phyloP scores from a whole-genome alignment of 2,797 vertebrate species.

The Phylloscopus collybita region DNA sequence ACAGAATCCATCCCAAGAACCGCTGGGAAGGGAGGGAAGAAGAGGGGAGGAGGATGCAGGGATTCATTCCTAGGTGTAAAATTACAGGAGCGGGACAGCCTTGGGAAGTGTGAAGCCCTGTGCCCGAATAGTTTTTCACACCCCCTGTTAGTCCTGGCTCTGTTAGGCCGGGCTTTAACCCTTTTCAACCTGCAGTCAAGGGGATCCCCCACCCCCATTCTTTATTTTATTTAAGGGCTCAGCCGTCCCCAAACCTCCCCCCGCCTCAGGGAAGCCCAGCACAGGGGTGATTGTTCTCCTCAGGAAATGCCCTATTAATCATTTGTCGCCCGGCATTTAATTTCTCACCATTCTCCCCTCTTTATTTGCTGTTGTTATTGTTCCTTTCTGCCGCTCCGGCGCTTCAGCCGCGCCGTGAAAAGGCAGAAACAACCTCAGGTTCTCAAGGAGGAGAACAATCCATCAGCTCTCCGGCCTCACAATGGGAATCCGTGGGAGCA shows the following conservation, averaged over 20 bases:
- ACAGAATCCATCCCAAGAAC: neutral
- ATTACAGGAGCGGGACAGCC: neutral
- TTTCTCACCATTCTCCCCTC: slow-evolving; percentile 37
- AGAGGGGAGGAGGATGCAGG: neutral
- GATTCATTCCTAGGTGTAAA: neutral
- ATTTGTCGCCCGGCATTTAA: neutral
- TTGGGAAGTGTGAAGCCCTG: neutral
- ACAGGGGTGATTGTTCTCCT: neutral
- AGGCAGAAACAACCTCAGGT: slow-evolving; percentile 44
- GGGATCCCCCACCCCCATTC: neutral
- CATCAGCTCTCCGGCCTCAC: slow-evolving; percentile 30
- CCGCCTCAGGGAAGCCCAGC: neutral
- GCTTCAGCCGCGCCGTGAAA: slow-evolving; percentile 33
- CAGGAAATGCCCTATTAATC: slow-evolving; percentile 51
- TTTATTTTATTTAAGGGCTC: neutral
- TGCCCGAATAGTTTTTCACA: neutral
- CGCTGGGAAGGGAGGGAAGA: neutral
- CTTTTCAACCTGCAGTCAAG: neutral
- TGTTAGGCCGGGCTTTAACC: neutral
- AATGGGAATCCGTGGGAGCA: slow-evolving; percentile 23
- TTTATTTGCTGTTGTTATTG: slow-evolving; percentile 8
- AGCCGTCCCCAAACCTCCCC: neutral
- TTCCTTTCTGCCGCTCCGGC: slow-evolving; percentile 14
- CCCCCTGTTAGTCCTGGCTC: neutral
- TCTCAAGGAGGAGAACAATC: slow-evolving; percentile 53